phyloP scores from a whole-genome alignment of 2,113 vertebrate species.

The Chloropsis cyanopogon region DNA sequence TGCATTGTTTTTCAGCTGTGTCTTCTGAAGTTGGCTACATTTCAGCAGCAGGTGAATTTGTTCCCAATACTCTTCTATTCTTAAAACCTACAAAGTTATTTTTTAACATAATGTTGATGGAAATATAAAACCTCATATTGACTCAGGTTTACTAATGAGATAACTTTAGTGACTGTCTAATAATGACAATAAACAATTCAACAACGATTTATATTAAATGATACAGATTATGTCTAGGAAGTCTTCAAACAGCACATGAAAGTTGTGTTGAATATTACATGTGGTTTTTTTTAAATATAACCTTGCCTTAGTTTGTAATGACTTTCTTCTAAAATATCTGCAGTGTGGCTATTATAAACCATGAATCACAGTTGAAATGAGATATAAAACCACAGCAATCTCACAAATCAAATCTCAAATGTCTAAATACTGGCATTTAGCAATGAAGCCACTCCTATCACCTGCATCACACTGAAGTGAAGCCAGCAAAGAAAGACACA shows the following conservation, averaged over 20 bases:
- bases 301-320: background rate
- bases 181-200: background rate
- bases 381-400: background rate
- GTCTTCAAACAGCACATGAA: background rate
- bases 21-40: background rate
- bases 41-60: conserved; percentile 3
- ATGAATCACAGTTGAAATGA: background rate
- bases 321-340: background rate
- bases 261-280: background rate
- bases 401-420: background rate
- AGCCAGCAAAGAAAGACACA: background rate
- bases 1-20: background rate
- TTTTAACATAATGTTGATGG: background rate
- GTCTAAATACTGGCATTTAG: background rate
- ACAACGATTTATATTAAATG: background rate
- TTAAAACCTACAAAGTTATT: background rate
- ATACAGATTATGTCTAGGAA: background rate
- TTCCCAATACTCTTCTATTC: background rate
- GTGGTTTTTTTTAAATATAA: background rate
- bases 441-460: background rate
- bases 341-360: background rate
- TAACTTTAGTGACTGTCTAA: background rate
- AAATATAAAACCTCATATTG: background rate
- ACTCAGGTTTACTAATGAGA: background rate
- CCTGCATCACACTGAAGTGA: background rate